These are phyloP conservation scores for Notoglanidium macrostoma DNA, from an alignment of 2,797 vertebrate genomes.

Conservation along the genomic window DNA sequence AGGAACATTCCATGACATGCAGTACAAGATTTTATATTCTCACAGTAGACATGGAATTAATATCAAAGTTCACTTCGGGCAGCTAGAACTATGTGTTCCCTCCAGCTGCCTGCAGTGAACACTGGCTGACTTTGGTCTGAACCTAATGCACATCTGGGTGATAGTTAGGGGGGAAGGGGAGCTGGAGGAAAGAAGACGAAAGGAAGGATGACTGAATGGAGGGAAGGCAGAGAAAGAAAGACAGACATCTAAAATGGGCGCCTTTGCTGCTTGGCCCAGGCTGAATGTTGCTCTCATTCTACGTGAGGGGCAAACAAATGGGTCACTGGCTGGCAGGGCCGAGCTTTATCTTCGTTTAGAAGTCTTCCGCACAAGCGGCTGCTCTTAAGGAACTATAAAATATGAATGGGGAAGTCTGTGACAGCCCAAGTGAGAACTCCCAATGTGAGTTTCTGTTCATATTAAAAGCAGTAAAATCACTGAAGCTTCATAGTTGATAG, in stretches of 20 bases:
- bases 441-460: not conserved
- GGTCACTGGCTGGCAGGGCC: constrained; percentile 25
- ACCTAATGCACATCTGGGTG: constrained; percentile 51
- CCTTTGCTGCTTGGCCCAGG: constrained; percentile 52
- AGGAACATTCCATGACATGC: not conserved
- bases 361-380: constrained; percentile 34
- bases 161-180: constrained; percentile 16
- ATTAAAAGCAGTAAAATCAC: not conserved
- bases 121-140: constrained; percentile 44
- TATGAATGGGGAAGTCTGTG: constrained; percentile 45
- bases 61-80: not conserved
- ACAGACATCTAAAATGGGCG: constrained; percentile 51
- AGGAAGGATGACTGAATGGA: constrained; percentile 36
- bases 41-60: not conserved
- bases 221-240: constrained; percentile 46
- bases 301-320: constrained; percentile 62
- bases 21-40: not conserved
- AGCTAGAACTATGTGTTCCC: constrained; percentile 2
- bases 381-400: constrained; percentile 40
- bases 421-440: constrained; percentile 24
- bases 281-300: constrained; percentile 60
- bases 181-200: constrained; percentile 8
- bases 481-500: not conserved
- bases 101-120: constrained; percentile 41
- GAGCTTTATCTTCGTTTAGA: constrained; percentile 51